Conservation (phyloP, 1,140 invertebrate genomes). For the Macrobrachium nipponense region DNA sequence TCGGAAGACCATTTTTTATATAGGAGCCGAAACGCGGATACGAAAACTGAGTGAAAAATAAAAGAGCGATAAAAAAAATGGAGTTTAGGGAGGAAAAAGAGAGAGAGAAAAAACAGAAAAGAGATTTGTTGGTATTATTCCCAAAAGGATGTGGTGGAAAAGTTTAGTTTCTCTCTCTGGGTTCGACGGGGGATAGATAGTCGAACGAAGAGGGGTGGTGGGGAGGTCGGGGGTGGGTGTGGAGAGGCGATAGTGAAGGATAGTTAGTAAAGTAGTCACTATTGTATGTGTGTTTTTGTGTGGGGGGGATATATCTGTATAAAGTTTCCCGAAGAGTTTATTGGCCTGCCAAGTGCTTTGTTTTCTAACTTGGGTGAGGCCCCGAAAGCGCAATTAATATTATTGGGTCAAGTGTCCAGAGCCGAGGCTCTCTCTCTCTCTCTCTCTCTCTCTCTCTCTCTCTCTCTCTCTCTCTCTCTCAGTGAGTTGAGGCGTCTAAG, state of each 20-base stretch:
- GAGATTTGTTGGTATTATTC: too few relatives aligned
- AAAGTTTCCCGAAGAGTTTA: too few relatives aligned
- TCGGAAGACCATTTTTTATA: too few relatives aligned
- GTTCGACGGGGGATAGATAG: too few relatives aligned
- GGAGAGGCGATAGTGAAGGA: background rate
- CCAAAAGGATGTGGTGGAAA: too few relatives aligned
- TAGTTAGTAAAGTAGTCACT: background rate
- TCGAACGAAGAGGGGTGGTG: too few relatives aligned
- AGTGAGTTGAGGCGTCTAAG: background rate
- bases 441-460: slow-evolving; percentile 8
- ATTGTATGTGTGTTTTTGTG: background rate
- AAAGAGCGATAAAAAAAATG: background rate
- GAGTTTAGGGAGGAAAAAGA: background rate
- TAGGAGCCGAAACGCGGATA: background rate
- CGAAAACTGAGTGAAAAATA: background rate
- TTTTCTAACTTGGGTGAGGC: too few relatives aligned
- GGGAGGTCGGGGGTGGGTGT: background rate
- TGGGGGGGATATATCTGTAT: too few relatives aligned
- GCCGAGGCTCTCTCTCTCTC: background rate
- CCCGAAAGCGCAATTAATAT: too few relatives aligned
- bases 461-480: slow-evolving; percentile 2
- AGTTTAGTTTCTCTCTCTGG: too few relatives aligned
- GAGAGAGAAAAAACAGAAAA: background rate
- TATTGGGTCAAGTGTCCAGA: too few relatives aligned
- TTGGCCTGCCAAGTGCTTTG: too few relatives aligned